Base-by-base conservation (phyloP, 2,113 vertebrate species). In the Cranoglanis bouderius region DNA sequence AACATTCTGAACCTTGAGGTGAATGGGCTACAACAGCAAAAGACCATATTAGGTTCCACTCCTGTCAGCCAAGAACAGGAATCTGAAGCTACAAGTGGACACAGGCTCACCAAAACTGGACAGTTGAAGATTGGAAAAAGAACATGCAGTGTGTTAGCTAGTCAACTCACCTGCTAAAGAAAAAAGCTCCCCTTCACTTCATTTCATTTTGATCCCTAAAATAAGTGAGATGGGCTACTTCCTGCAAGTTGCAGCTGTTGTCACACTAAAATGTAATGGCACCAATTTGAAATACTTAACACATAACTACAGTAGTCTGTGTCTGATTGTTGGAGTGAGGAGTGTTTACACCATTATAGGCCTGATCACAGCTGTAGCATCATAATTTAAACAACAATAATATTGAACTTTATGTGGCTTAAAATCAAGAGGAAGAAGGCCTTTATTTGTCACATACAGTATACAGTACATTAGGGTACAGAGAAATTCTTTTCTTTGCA, bases 171-270 rank as follows among this genome's bases (percentile, higher is more conserved):
- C 70, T 51, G 35, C 82, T 85, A 81, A 61, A 81, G 84, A 75
- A 70, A 83, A 88, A 85, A 82, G 77, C 89, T 93, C 85, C 86
- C 49, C 35, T 86, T 90, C 86, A 72, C 26, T 84, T 90, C 82
- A 57, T 81, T 88, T 77, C 49, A 81, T 92, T 63, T 93, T 92
- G 90, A 92, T 35, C 32, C 2, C 14, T 70, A 70, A 70, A 70
- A 70, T 35, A 70, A 35, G 16, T 1, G 6, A 70, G 4, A 6
- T 70, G 65, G n/a, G 3, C 0, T 70, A 72, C 18, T 38, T 38
- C 35, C 67, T 72, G 67, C 16, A 38, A 74, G 4, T 67, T 3
- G 32, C 65, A 74, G 6, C 35, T 74, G 65, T n/a, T 67, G 18
- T 74, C 35, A 38, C 35, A 40, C 7, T 74, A 21, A 74, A 74